These are phyloP conservation scores for Euglossa dilemma DNA, from an alignment of 1,140 invertebrate genomes.

Conservation along the genomic window DNA sequence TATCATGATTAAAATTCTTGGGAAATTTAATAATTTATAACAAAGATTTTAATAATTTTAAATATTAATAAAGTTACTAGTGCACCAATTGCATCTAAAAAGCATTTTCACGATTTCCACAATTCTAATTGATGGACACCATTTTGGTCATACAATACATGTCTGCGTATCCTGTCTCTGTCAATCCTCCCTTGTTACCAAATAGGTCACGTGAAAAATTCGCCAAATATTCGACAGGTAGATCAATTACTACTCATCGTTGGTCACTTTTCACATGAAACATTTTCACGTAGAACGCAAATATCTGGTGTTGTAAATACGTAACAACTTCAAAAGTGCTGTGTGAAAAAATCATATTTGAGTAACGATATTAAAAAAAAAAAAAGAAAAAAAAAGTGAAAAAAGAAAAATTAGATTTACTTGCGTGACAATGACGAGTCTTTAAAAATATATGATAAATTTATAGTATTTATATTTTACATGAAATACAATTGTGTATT, in stretches of 20 bases:
- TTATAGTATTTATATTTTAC: too few species aligned
- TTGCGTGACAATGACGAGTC: neutral
- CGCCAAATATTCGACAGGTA: conserved; percentile 1
- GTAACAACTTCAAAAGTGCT: neutral
- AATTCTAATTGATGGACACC: neutral
- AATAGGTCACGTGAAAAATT: neutral
- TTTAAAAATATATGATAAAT: neutral
- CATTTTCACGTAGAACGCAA: neutral
- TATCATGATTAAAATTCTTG: too few species aligned
- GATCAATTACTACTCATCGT: conserved; percentile 6
- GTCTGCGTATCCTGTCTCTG: neutral
- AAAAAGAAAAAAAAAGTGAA: neutral
- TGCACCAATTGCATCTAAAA: too few species aligned
- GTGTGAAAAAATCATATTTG: neutral
- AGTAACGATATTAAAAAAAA: neutral
- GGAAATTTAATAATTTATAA: too few species aligned
- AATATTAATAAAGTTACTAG: neutral
- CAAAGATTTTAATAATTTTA: too few species aligned
- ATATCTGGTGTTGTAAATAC: neutral
- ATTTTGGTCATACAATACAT: neutral
- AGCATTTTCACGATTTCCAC: neutral
- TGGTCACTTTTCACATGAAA: neutral
- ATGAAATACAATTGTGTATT: too few species aligned
- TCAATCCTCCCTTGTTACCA: neutral
- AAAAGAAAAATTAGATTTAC: too few species aligned